phyloP scores from a whole-genome alignment of 23 tunicate genomes.

The Phallusia fumigata region DNA sequence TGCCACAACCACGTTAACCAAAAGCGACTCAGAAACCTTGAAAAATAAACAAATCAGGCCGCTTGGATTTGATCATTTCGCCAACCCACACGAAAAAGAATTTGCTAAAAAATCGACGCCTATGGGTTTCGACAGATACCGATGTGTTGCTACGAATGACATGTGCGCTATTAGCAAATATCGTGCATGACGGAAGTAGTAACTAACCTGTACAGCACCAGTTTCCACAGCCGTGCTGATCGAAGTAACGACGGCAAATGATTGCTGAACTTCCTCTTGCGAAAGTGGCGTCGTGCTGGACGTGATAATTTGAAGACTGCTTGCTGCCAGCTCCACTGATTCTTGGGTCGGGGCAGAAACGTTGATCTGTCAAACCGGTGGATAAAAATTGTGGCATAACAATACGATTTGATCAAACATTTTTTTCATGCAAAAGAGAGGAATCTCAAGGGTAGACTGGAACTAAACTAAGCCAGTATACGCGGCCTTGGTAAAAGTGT shows the following conservation, averaged over 20 bases:
- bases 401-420: too few species aligned
- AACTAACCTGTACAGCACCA: neutral
- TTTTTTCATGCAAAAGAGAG: too few species aligned
- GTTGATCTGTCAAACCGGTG: neutral
- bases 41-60: neutral
- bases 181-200: neutral
- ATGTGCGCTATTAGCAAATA: too few species aligned
- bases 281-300: neutral
- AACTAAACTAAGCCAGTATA: too few species aligned
- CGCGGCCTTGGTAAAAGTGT: too few species aligned
- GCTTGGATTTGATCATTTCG: too few species aligned
- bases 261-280: neutral
- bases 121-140: neutral
- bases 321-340: neutral
- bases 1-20: neutral
- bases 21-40: neutral
- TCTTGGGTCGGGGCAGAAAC: neutral
- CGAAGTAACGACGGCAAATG: neutral
- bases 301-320: neutral
- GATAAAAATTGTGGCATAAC: too few species aligned
- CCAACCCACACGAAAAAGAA: too few species aligned
- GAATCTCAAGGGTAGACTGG: too few species aligned
- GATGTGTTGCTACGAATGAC: too few species aligned
- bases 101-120: too few species aligned
- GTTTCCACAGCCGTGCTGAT: neutral